phyloP scores from a whole-genome alignment of 2,797 vertebrate genomes.

The Pangasius macronema region DNA sequence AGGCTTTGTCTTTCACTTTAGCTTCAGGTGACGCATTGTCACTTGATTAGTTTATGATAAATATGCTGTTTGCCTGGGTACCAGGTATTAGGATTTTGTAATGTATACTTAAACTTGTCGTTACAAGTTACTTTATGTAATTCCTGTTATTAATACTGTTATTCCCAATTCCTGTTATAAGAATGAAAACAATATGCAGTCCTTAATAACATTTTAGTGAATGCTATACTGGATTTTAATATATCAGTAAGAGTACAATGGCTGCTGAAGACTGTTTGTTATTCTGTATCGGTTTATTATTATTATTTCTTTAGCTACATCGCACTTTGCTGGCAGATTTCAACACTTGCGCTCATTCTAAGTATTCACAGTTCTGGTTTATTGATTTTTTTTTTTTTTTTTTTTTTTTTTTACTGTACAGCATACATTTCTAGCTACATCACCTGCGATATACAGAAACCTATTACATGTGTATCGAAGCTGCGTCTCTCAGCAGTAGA shows the following conservation, averaged over 20 bases:
- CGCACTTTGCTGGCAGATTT: background rate
- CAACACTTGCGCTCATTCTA: background rate
- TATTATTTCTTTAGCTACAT: background rate
- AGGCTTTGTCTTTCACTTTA: background rate
- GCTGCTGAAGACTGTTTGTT: background rate
- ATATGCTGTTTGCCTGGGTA: background rate
- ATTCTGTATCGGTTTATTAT: background rate
- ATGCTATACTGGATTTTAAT: background rate
- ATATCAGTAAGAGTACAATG: background rate
- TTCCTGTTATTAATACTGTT: background rate
- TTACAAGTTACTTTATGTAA: background rate
- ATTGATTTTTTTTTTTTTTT: no score
- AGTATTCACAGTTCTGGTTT: background rate
- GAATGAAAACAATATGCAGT: background rate
- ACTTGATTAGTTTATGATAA: background rate
- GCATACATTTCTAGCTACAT: background rate
- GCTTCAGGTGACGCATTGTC: background rate
- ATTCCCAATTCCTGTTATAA: no score
- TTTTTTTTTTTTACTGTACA: no score
- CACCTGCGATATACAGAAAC: background rate
- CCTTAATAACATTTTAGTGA: background rate
- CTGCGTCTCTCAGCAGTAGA: background rate
- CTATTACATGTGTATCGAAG: background rate
- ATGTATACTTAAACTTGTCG: background rate
- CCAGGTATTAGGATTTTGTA: background rate